Evolutionary conservation across 2,113 vertebrate species (phyloP), one percentile per base, ranked within the genome.

Genomic region (Oplegnathus fasciatus): DNA sequence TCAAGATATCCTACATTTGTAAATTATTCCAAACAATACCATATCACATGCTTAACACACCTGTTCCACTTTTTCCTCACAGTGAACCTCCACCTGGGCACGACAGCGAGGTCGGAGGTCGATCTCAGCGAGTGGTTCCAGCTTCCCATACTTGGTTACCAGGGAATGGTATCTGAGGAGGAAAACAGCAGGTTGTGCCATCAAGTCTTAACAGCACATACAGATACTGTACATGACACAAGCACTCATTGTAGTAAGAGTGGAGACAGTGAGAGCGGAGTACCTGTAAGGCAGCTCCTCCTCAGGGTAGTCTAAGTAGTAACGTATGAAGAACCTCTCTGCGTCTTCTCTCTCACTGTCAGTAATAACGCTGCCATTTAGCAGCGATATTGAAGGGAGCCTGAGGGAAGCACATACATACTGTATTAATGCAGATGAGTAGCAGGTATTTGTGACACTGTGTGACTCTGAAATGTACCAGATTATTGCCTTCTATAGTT

Each of bases 251-350:
- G 46, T 9, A 60, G 46, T 20, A 30, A 24, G 30, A 50, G 55
- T 17, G 2, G 1, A 42, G 9, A 50, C 6, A 42, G 26, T 15
- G 13, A 18, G 50, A 28, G 50, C 26, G 40, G 76, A 0, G 1
- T 81, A 99, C 98, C 97, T 97, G 94, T 95, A 96, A 1, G 98
- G 98, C 2, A 97, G 97, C 86, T 98, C 97, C 79, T 98, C 96
- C 86, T 98, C 96, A 0, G 98, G 97, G 83, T 95, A 95, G 83
- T 97, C 96, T 83, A 97, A 92, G 82, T 98, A 93, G 42, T 98
- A 98, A 30, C 98, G 98, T 76, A 99, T 98, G 90, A 99, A 99
- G 93, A 99, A 99, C 10, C 98, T 95, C 93, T 99, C 98, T 0
- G 98, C 97, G 61, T 99, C 98, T 87, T 99, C 98, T 57, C 98